Percentiles rank a stretch among this genome's conserved stretches.
These are phyloP conservation scores for Linnaemya vulpina DNA, from an alignment of 2,888 invertebrate genomes.

Conservation along the genomic window DNA sequence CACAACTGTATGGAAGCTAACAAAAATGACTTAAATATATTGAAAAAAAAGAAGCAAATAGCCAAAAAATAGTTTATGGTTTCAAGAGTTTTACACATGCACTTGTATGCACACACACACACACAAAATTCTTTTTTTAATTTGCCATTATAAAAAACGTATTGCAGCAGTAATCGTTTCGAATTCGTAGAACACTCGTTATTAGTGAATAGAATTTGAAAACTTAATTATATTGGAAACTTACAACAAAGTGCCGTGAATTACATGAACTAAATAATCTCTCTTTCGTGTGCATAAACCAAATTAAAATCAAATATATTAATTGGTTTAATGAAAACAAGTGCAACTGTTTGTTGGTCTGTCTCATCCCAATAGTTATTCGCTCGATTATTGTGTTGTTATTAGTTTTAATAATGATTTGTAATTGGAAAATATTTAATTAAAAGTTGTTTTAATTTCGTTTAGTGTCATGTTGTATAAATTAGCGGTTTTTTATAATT, in stretches of 20 bases:
- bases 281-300: background rate
- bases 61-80: constrained; percentile 53
- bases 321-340: constrained; percentile 45
- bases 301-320: constrained; percentile 49
- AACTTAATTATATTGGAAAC: constrained; percentile 30
- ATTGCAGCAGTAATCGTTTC: background rate
- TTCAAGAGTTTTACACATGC: background rate
- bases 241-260: constrained; percentile 9
- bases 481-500: constrained; percentile 65
- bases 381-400: constrained; percentile 15
- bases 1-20: constrained; percentile 44
- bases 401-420: constrained; percentile 46
- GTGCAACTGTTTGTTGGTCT: background rate
- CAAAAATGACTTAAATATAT: constrained; percentile 33
- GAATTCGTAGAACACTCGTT: background rate
- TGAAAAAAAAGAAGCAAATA: constrained; percentile 14
- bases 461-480: constrained; percentile 43
- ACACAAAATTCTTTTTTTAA: background rate
- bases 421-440: constrained; percentile 50
- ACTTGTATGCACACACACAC: background rate
- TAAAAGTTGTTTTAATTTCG: constrained; percentile 22
- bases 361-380: background rate
- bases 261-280: constrained; percentile 10
- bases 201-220: background rate
- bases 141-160: background rate